Conservation (phyloP, 64 coral and sea anemone species). For the Actinia tenebrosa region DNA sequence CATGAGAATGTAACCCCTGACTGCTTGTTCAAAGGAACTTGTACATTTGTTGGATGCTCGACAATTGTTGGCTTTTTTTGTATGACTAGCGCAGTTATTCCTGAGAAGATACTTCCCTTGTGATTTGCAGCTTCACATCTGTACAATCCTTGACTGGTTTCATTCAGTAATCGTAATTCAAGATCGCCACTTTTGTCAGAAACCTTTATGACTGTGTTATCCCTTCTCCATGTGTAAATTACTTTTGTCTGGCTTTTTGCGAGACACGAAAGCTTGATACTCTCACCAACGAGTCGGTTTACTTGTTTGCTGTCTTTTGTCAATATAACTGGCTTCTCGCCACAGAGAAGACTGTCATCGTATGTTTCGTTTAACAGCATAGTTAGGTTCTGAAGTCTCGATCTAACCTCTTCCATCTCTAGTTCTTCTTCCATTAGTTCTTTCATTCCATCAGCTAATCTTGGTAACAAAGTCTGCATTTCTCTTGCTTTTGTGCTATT, state of each 20-base stretch:
- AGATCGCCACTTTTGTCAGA: conserved; percentile 25
- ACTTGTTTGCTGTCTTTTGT: not conserved
- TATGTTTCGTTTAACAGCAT: conserved; percentile 3
- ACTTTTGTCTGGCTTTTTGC: not conserved
- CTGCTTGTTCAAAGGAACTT: conserved; percentile 5
- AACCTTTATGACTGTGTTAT: not conserved
- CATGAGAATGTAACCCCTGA: conserved; percentile 25
- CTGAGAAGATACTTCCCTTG: conserved; percentile 29
- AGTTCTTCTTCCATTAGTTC: not conserved
- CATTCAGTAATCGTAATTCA: not conserved
- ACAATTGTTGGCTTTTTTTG: conserved; percentile 20
- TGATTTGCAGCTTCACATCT: conserved; percentile 30
- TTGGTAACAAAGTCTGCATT: conserved; percentile 1
- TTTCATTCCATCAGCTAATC: conserved; percentile 6
- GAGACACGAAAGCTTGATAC: not conserved
- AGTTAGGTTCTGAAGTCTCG: not conserved
- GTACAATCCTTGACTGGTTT: conserved; percentile 23
- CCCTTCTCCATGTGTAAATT: conserved; percentile 25
- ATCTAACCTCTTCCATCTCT: not conserved
- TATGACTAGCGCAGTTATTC: conserved; percentile 8
- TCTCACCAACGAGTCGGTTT: conserved; percentile 3
- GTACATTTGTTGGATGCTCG: conserved; percentile 12
- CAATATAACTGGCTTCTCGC: not conserved
- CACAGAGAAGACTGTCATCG: conserved; percentile 24
- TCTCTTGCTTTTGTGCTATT: not conserved